Evolutionary conservation across 2,113 vertebrate genomes (phyloP), one percentile per base, ranked within the genome.

Genomic region (Strix aluco): DNA sequence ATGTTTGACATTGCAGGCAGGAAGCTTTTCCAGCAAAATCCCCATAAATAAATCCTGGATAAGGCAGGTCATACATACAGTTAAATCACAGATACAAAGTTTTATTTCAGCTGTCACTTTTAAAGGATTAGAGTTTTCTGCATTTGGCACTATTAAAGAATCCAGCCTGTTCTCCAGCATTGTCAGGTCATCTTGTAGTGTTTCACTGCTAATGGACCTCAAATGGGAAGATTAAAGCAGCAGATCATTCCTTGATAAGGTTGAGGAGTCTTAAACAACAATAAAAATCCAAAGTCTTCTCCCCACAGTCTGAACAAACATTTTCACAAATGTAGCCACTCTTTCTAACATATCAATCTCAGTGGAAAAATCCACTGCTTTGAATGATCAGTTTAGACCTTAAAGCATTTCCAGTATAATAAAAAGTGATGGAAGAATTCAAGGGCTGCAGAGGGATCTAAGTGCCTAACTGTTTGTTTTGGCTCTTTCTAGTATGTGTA

Each of bases 401-500:
- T 78, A 90, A 92, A 96, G 80, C 6, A 0, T 93, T 97, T 93
- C 93, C 96, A 96, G 85, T 81, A 79, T 92, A 94, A 93, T 97
- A 96, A 97, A 96, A 97, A 86, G 93, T 57, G 74, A 96, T 90
- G 97, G 97, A 96, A 96, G 95, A 93, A 96, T 96, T 95, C 46
- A 25, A 67, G 95, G 87, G 87, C 94, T 96, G 84, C 84, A 77
- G 81, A 74, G 94, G 95, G 74, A 30, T 88, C 1, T 18, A 74
- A 96, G 85, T 91, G 86, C 84, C 77, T 82, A 5, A 7, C 25
- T 97, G 77, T 96, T 96, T 97, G 84, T n/a, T 96, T 94, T 97
- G 95, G 96, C 96, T 75, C 61, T 49, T 59, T 42, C 61, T 4
- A 22, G 57, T 36, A 36, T 32, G 72, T 88, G 93, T 92, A 91